Percentiles rank a stretch among this genome's conserved stretches.
Conservation (phyloP, 1,140 invertebrate genomes). For the Geopemphigus sp. region DNA sequence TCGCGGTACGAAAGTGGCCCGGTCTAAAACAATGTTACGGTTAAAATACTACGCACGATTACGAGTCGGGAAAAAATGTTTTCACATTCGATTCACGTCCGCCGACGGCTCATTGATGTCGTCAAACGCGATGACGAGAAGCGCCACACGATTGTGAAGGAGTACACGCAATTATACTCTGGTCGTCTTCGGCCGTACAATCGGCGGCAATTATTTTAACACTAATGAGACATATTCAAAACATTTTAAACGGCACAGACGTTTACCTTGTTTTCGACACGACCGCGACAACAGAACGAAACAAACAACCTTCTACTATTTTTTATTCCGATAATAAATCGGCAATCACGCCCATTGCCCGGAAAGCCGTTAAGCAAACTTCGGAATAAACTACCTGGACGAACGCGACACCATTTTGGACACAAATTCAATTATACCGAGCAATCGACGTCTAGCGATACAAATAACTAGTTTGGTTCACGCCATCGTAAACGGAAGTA, state of each 20-base stretch:
- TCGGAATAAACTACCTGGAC: too few relatives aligned
- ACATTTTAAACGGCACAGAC: not conserved
- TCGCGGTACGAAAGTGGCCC: not conserved
- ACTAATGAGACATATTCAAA: slow-evolving; percentile 13
- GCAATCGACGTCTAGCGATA: too few relatives aligned
- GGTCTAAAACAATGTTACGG: not conserved
- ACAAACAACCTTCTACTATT: too few relatives aligned
- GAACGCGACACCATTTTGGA: too few relatives aligned
- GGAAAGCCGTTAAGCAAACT: too few relatives aligned
- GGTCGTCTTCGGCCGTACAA: not conserved
- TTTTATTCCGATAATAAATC: too few relatives aligned
- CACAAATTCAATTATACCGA: too few relatives aligned
- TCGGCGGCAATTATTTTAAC: not conserved
- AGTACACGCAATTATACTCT: slow-evolving; percentile 1
- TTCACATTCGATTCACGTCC: not conserved
- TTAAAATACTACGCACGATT: not conserved
- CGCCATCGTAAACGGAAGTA: too few relatives aligned
- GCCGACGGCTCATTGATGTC: not conserved
- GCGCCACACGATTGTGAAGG: not conserved
- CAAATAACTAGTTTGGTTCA: too few relatives aligned
- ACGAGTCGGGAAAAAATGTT: not conserved
- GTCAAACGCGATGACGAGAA: slow-evolving; percentile 4
- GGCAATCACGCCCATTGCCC: too few relatives aligned
- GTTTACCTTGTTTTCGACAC: not conserved
- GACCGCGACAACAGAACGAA: too few relatives aligned